A percentile compares a stretch with the other conserved stretches of the same genome.
Evolutionary conservation across 1,140 invertebrate species (phyloP).

Genomic region (Ladona fulva): DNA sequence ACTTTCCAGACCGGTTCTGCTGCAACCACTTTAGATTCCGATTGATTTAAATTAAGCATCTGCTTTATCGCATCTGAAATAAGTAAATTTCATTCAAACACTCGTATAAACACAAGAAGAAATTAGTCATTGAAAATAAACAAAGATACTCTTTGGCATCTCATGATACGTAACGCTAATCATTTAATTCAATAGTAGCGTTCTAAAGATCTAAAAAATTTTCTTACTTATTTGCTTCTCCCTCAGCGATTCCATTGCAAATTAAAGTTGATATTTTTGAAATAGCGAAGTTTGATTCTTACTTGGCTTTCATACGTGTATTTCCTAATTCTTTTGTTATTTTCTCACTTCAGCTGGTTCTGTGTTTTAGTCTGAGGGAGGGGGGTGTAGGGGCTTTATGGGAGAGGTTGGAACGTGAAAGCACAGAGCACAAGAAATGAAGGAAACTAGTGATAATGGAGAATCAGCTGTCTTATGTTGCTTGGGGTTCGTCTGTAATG

Average conservation of each 20-base stretch:
- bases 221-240: not conserved
- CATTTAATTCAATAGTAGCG: not conserved
- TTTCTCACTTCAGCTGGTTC: too few species aligned
- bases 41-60: conserved; percentile 88
- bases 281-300: not conserved
- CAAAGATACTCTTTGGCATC: not conserved
- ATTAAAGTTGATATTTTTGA: not conserved
- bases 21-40: conserved; percentile 59
- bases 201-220: not conserved
- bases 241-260: not conserved
- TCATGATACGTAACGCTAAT: too few species aligned
- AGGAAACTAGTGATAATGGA: too few species aligned
- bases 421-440: too few species aligned
- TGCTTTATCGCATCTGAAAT: conserved; percentile 73
- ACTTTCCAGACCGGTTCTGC: conserved; percentile 91
- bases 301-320: not conserved
- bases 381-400: too few species aligned
- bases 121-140: not conserved
- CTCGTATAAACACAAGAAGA: not conserved
- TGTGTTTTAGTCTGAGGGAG: too few species aligned
- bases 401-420: too few species aligned
- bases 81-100: not conserved
- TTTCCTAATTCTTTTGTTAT: not conserved
- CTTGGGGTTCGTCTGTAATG: too few species aligned
- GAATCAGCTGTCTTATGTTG: too few species aligned